These are phyloP conservation scores for Pectinophora gossypiella DNA, from an alignment of 1,140 invertebrate species.

Conservation along the genomic window DNA sequence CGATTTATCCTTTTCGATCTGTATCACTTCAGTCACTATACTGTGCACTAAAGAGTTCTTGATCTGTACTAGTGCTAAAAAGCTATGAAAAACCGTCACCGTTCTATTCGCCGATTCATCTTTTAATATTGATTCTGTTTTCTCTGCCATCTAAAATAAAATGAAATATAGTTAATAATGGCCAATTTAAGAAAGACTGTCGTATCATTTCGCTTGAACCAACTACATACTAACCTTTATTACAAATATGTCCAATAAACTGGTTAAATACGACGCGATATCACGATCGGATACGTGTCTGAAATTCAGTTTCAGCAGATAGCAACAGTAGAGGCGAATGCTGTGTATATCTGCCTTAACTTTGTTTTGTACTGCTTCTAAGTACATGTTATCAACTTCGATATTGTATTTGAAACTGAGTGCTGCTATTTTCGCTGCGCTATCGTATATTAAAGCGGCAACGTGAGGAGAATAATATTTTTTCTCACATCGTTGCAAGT, in stretches of 20 bases:
- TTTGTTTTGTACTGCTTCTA: conserved; percentile 31
- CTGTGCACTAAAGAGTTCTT: conserved; percentile 31
- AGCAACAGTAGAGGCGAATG: conserved; percentile 54
- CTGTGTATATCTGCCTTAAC: conserved; percentile 39
- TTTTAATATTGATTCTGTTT: conserved; percentile 38
- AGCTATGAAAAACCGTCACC: conserved; percentile 48
- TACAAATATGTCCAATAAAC: conserved; percentile 42
- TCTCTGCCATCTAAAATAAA: conserved; percentile 40
- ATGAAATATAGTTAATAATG: conserved; percentile 8
- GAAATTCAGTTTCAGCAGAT: conserved; percentile 38
- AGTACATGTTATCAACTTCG: conserved; percentile 29
- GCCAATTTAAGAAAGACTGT: conserved; percentile 1
- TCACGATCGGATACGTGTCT: conserved; percentile 26
- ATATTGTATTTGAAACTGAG: conserved; percentile 22
- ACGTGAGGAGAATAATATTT: conserved; percentile 44
- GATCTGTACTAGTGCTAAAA: conserved; percentile 34
- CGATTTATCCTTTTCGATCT: conserved; percentile 42
- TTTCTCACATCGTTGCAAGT: conserved; percentile 42
- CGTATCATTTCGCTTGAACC: no score
- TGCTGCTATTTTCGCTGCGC: conserved; percentile 40
- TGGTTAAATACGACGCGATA: conserved; percentile 25
- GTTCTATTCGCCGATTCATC: conserved; percentile 65
- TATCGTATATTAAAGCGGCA: conserved; percentile 47
- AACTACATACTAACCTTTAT: conserved; percentile 36
- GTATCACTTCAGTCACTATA: conserved; percentile 33